phyloP scores from a whole-genome alignment of 2,797 vertebrate species.

The Propithecus deckenii region DNA sequence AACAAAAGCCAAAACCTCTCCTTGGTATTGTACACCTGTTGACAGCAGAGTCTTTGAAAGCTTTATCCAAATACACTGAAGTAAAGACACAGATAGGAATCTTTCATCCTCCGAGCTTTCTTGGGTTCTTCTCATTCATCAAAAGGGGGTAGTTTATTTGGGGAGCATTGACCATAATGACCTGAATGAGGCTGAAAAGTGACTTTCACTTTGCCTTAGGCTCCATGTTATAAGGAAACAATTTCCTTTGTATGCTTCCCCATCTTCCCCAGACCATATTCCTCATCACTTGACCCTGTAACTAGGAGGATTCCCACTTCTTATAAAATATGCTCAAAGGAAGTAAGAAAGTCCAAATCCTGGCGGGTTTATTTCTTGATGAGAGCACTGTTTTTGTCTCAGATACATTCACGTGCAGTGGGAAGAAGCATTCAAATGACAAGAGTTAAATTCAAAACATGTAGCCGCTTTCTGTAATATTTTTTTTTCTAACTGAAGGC shows the following conservation, averaged over 20 bases:
- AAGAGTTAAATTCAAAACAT: conserved; percentile 89
- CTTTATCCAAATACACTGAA: background rate
- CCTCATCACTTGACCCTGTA: conserved; percentile 23
- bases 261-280: conserved; percentile 38
- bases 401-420: conserved; percentile 77
- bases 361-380: conserved; percentile 73
- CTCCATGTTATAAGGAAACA: conserved; percentile 54
- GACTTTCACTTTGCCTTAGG: conserved; percentile 52
- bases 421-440: conserved; percentile 83
- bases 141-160: conserved; percentile 38
- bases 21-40: background rate
- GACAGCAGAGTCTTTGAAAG: background rate
- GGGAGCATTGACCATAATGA: background rate
- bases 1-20: background rate
- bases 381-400: conserved; percentile 80
- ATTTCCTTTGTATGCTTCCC: conserved; percentile 33
- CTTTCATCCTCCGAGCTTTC: accelerated
- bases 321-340: conserved; percentile 3
- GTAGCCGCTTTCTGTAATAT: conserved; percentile 84
- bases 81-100: background rate
- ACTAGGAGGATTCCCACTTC: background rate
- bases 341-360: conserved; percentile 70
- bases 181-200: conserved; percentile 47
- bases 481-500: conserved; percentile 86
- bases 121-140: conserved; percentile 42